Evolutionary conservation across 2,797 vertebrate genomes (phyloP).

Genomic region (Heterohyrax brucei): DNA sequence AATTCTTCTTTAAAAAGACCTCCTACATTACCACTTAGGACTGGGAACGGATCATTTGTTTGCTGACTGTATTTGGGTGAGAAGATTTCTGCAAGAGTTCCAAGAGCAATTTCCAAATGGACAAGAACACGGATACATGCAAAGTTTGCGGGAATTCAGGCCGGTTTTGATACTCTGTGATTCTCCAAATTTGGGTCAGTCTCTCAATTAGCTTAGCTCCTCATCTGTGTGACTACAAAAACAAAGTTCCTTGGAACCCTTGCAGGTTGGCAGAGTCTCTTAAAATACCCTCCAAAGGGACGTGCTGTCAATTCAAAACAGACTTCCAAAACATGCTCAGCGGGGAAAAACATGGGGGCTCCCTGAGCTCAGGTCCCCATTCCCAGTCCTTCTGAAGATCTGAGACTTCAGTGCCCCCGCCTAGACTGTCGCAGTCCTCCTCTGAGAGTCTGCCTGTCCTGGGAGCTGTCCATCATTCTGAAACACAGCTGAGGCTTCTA

Average conservation of each 20-base stretch:
- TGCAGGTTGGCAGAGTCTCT: slow-evolving; percentile 79
- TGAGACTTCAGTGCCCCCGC: slow-evolving; percentile 11
- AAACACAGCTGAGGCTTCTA: slow-evolving; percentile 8
- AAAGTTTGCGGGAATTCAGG: slow-evolving; percentile 73
- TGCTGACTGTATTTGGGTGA: slow-evolving; percentile 27
- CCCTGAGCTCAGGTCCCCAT: neutral
- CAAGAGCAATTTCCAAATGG: slow-evolving; percentile 70
- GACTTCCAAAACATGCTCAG: slow-evolving; percentile 78
- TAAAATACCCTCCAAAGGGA: slow-evolving; percentile 83
- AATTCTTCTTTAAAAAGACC: slow-evolving; percentile 62
- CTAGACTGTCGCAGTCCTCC: neutral
- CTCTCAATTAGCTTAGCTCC: slow-evolving; percentile 85
- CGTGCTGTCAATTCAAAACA: slow-evolving; percentile 81
- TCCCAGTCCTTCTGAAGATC: slow-evolving; percentile 40
- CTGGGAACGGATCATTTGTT: neutral
- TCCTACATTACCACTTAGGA: neutral
- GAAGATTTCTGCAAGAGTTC: slow-evolving; percentile 32
- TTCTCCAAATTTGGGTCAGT: slow-evolving; percentile 85
- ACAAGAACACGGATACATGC: neutral
- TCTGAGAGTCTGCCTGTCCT: neutral
- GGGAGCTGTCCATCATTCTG: slow-evolving; percentile 58
- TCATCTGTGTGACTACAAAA: slow-evolving; percentile 82
- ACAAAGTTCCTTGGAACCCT: slow-evolving; percentile 84
- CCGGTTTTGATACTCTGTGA: slow-evolving; percentile 69
- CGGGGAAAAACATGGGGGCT: neutral